These are phyloP conservation scores for Zalophus californianus DNA, from an alignment of 2,797 vertebrate genomes.

Conservation along the genomic window DNA sequence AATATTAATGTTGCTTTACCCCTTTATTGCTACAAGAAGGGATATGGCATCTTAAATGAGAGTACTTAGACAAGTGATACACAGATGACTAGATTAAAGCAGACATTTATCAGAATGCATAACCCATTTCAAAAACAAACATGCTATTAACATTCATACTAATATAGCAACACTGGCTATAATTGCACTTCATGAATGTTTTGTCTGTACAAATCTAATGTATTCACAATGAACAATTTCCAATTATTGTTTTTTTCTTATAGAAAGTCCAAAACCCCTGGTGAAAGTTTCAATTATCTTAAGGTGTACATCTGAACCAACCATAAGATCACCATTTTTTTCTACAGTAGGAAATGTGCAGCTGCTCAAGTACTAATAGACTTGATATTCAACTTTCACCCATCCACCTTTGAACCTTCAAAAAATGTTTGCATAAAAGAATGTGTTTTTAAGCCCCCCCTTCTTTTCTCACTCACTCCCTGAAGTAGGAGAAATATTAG, in stretches of 20 bases:
- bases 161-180: constrained; percentile 91
- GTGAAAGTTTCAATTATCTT: constrained; percentile 86
- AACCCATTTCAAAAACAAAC: constrained; percentile 92
- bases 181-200: constrained; percentile 91
- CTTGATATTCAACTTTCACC: constrained; percentile 50
- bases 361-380: constrained; percentile 15
- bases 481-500: constrained; percentile 71
- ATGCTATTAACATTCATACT: constrained; percentile 92
- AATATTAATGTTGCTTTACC: constrained; percentile 99
- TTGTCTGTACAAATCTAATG: constrained; percentile 89
- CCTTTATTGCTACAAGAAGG: constrained; percentile 92
- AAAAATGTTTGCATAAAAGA: constrained; percentile 16
- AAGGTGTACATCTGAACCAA: constrained; percentile 80
- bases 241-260: constrained; percentile 88
- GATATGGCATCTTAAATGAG: constrained; percentile 96
- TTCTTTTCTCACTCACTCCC: not conserved
- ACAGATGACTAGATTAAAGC: constrained; percentile 93
- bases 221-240: constrained; percentile 90
- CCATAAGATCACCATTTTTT: constrained; percentile 55
- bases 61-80: constrained; percentile 93
- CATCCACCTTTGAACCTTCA: constrained; percentile 33
- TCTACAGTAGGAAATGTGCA: not conserved
- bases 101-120: constrained; percentile 92
- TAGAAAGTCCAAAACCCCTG: constrained; percentile 86
- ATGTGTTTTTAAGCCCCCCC: not conserved